Base-by-base conservation (phyloP, 2,797 vertebrate genomes). In the Pangasius macronema region DNA sequence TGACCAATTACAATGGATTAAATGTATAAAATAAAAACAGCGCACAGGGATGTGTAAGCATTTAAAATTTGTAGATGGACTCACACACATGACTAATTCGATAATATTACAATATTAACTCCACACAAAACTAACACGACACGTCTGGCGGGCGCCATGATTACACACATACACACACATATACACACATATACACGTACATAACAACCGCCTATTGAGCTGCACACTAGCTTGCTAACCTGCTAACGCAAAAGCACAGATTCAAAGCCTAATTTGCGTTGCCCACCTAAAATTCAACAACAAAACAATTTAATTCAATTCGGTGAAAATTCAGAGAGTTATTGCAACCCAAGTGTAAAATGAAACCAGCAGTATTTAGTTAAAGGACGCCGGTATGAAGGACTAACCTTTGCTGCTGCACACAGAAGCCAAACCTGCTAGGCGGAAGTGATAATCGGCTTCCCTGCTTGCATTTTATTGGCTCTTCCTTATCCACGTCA, bases 381-480 rank as follows among this genome's bases (percentile, higher is more conserved):
- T 75, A 73, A 72, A 88, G 84, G 39, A 84, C 79, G 57, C 84
- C 85, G 81, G 84, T 65, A 53, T 87, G 24, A 46, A 5, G 84
- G 53, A 89, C 91, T 91, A 91, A 92, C 92, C 92, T 92, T 91
- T 88, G 85, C 46, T 63, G 81, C 86, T 55, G 89, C 63, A 84
- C 76, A 85, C 88, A 86, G 80, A 86, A 83, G 83, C 84, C 82
- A 5, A 82, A 59, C 24, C 0, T 86, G 85, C 85, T 82, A 42
- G 24, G 13, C 65, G 57, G 77, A 68, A 55, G 63, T 39, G 0
- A 14, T 3, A 27, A 16, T 30, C 20, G 30, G 33, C 13, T 16
- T 55, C 36, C 20, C 5, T 27, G 3, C 63, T 68, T 27, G 63
- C 3, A 11, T 57, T 27, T 51, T 49, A 82, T 82, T 86, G 85